Evolutionary conservation across 2,113 vertebrate species (phyloP), one percentile per base, ranked within the genome.

Genomic region (Oncorhynchus gorbuscha): DNA sequence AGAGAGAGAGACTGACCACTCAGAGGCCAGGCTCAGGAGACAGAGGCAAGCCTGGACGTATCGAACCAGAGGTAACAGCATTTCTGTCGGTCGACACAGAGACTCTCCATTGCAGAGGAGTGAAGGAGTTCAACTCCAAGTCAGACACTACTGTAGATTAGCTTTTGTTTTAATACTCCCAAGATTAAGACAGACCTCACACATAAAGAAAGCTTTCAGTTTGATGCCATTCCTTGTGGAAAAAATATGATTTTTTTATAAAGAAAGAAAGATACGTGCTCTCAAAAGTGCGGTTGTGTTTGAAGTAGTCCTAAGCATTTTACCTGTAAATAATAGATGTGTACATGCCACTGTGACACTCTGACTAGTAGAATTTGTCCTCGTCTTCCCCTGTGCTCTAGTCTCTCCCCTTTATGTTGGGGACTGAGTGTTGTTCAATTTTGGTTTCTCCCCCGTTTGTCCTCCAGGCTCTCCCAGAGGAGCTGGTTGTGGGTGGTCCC

Each of bases 401-500:
- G 35, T 69, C 28, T 69, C 3, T 39, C 30, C 67, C 30, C 67
- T 6, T 16, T 28, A 5, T 65, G 9, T 32, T 74, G 39, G 9
- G 11, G 61, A 64, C 61, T 64, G 8, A 9, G 7, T 3, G 61
- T 18, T 11, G 26, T 69, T 12, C 11, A 26, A 16, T n/a, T 4
- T 28, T 8, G 16, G 2, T 9, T 45, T 62, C 59, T 62, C 59
- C 67, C 35, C 66, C 69, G n/a, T 45, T 11, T 45, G 39, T 30
- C 45, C 24, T 76, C 11, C 80, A 94, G 93, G 76, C 85, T 11
- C 75, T 91, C 58, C 79, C 96, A 90, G 96, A 96, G 87, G 90
- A 93, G 28, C 78, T 94, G 72, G 1, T 94, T 66, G 90, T 96
- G 78, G 95, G 95, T 81, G 93, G 88, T 85, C 98, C 97, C 81